phyloP scores from a whole-genome alignment of 2,113 vertebrate genomes.

The Corythaixoides concolor region DNA sequence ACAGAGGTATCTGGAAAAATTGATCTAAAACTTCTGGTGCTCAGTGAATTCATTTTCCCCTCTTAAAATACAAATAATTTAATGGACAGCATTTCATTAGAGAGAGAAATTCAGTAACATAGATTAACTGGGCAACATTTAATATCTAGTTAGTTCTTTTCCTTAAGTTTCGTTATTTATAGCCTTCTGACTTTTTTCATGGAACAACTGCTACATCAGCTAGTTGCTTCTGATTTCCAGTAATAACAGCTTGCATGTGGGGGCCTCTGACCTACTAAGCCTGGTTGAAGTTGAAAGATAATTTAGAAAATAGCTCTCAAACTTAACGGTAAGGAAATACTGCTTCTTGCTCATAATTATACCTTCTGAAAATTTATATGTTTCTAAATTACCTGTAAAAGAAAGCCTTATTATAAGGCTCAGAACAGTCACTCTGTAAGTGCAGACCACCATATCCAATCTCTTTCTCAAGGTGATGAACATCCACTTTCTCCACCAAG shows the following conservation, averaged over 20 bases:
- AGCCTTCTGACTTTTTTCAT: neutral
- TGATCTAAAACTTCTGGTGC: neutral
- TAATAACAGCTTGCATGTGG: neutral
- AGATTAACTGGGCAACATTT: neutral
- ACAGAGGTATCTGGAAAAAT: neutral
- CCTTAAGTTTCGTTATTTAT: neutral
- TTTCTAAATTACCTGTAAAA: neutral
- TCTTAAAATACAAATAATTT: neutral
- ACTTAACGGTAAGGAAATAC: neutral
- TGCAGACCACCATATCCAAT: neutral
- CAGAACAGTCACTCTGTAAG: neutral
- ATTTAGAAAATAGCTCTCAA: neutral
- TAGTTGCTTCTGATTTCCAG: neutral
- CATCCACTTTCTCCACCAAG: neutral
- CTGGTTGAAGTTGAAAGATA: neutral
- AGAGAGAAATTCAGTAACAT: neutral
- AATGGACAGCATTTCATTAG: neutral
- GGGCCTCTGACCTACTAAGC: neutral
- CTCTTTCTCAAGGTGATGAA: neutral
- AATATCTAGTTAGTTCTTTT: neutral
- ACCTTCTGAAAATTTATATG: neutral
- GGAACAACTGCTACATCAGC: neutral
- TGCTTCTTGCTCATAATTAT: neutral
- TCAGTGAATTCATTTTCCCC: neutral
- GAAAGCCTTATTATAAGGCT: neutral